Base-by-base conservation (phyloP, 2,797 vertebrate genomes). In the Sebastes paucispinis region DNA sequence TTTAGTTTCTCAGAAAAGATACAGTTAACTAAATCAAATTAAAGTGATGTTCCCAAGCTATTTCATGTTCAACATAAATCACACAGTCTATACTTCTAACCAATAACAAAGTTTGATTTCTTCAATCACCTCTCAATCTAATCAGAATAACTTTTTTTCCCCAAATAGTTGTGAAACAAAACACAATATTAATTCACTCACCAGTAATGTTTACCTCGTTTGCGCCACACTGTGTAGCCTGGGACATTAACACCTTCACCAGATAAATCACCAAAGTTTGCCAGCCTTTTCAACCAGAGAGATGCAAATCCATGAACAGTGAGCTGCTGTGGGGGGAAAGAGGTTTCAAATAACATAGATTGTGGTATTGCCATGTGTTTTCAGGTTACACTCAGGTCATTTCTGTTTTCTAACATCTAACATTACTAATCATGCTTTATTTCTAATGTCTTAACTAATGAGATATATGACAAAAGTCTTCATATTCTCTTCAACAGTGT, bases 261-360 rank as follows among this genome's bases (percentile, higher is more conserved):
- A 54, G 52, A 69, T 67, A 54, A 67, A 76, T 77, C 43, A 11
- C 25, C 3, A 73, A 73, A 63, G 43, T 47, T 34, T 69, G n/a
- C 68, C 27, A 20, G 43, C 8, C 54, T 66, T 9, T 79, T 84
- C 25, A 75, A 55, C 27, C 78, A 67, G 39, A 58, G 4, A 18
- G 52, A 92, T 92, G 88, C 92, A 92, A 92, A 93, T 91, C 39
- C 22, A 55, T 32, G 58, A 68, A 39, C 36, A 79, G 8, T 20
- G 62, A 83, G 64, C 62, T 73, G 60, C 54, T 34, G 18, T 14
- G 5, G 27, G 20, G 34, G 11, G 2, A 16, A 43, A 34, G 20
- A 24, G 14, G 34, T 70, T 83, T 90, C 84, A 86, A 87, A 92
- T 83, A 29, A 73, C 14, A 57, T 8, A 16, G 34, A 7, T 12